Conservation (phyloP, 2,888 invertebrate species). For the Drosophila paracracens region DNA sequence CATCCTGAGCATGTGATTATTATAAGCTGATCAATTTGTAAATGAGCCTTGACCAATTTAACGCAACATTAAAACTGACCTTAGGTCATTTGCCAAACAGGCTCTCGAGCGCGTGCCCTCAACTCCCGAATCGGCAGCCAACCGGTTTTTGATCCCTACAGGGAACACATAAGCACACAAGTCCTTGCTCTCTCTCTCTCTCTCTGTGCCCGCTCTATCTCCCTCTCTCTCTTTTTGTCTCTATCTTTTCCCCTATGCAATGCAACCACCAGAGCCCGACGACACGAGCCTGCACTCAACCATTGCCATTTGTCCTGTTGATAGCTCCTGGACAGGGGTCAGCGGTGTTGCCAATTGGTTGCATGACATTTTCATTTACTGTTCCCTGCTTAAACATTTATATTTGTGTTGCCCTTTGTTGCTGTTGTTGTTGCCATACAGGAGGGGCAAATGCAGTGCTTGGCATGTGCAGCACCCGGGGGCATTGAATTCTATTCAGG, state of each 20-base stretch:
- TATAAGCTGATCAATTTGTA: constrained; percentile 59
- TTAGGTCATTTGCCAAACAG: constrained; percentile 64
- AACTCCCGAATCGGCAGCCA: constrained; percentile 28
- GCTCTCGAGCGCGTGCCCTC: constrained; percentile 38
- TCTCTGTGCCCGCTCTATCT: no score
- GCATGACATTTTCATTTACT: constrained; percentile 65
- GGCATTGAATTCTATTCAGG: constrained; percentile 29
- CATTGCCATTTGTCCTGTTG: constrained; percentile 47
- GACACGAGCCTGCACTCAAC: constrained; percentile 41
- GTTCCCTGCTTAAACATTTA: constrained; percentile 26
- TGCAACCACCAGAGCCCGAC: constrained; percentile 52
- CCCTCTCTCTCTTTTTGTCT: neutral
- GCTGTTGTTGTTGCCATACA: constrained; percentile 22
- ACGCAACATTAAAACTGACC: constrained; percentile 74
- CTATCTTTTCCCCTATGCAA: constrained; percentile 1
- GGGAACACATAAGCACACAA: constrained; percentile 5
- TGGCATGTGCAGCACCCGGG: constrained; percentile 55
- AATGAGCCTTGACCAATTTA: constrained; percentile 58
- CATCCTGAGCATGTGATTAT: constrained; percentile 26
- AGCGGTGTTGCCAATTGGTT: constrained; percentile 67
- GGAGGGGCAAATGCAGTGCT: constrained; percentile 64
- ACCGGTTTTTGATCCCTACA: constrained; percentile 55
- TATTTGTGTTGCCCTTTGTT: constrained; percentile 15
- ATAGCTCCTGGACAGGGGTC: constrained; percentile 57
- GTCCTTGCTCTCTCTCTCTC: neutral